Base-by-base conservation (phyloP, 2,888 invertebrate species). In the Tetragnatha montana region DNA sequence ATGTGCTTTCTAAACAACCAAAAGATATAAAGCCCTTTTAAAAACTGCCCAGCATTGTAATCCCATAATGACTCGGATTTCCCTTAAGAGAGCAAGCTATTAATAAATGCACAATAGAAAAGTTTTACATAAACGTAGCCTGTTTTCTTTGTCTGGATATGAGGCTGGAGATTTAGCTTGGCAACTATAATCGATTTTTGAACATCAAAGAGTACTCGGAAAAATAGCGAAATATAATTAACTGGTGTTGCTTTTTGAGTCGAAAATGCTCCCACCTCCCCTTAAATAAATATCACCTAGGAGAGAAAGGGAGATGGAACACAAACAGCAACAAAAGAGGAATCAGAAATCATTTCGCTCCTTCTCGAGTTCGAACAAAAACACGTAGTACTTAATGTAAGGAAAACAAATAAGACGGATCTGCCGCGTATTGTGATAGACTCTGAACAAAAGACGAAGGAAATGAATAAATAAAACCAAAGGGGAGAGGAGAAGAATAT, bases 351-450 rank as follows among this genome's bases (percentile, higher is more conserved):
- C 75, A 69, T 83, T 83, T 83, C 60, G 47, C 69, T 14, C 69
- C 60, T 10, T 75, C 76, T 83, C 49, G 75, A 75, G 78, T 51
- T 70, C 85, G 85, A 85, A 85, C 85, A 85, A 85, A 85, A 50
- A 78, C 78, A 78, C 49, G 78, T 85, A 35, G 35, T 35, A 85
- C 78, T 85, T 85, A 85, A 85, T 78, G 78, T 71, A 85, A 85
- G 69, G 50, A 85, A 85, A 85, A 71, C 78, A 85, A 85, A 85
- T 84, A 84, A 84, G 75, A 76, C 83, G 76, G 49, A 79, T 78
- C 78, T 68, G 70, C 60, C 6, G 14, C 17, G 60, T 60, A 10
- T 60, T 60, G 78, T 76, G 78, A 10, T 71, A 51, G 78, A 78
- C 47, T 47, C 17, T 35, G 19, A 60, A 73, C 19, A 60, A 60